Evolutionary conservation across 2,797 vertebrate genomes (phyloP).

Genomic region (Siniperca scherzeri): DNA sequence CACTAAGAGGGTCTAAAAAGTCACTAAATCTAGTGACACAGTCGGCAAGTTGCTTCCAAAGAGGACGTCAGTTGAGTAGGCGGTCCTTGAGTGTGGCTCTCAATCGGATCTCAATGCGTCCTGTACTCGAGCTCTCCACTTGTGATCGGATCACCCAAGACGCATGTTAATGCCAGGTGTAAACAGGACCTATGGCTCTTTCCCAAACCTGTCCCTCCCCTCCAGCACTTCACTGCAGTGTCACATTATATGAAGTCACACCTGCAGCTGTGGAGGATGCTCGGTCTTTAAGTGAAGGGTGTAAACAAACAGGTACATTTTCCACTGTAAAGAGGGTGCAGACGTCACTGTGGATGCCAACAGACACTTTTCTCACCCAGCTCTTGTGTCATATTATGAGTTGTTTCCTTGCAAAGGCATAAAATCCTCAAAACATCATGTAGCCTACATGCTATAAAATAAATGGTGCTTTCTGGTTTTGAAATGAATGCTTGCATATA

Average conservation of each 20-base stretch:
- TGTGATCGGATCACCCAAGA: too few relatives aligned
- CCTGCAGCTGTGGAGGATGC: constrained; percentile 28
- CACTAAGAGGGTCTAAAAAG: too few relatives aligned
- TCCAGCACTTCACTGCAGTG: constrained; percentile 19
- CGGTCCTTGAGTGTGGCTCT: too few relatives aligned
- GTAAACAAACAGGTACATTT: constrained; percentile 16
- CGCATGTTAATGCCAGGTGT: too few relatives aligned
- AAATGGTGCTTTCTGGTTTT: neutral
- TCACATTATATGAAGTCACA: constrained; percentile 41
- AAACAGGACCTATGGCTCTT: neutral
- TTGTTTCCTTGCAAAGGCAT: neutral
- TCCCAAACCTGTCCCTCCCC: neutral
- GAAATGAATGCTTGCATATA: neutral
- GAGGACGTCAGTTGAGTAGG: too few relatives aligned
- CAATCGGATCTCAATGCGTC: too few relatives aligned
- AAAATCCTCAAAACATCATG: neutral
- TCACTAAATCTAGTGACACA: too few relatives aligned
- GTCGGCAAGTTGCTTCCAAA: too few relatives aligned
- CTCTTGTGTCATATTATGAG: neutral
- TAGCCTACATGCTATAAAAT: too few relatives aligned
- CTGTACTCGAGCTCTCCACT: too few relatives aligned
- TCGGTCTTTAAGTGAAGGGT: neutral
- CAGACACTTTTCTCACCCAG: neutral
- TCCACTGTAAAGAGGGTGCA: neutral
- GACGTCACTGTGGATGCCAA: neutral